Evolutionary conservation across 2,797 vertebrate species (phyloP), one percentile per base, ranked within the genome.

Genomic region (Catostomus latipinnis): DNA sequence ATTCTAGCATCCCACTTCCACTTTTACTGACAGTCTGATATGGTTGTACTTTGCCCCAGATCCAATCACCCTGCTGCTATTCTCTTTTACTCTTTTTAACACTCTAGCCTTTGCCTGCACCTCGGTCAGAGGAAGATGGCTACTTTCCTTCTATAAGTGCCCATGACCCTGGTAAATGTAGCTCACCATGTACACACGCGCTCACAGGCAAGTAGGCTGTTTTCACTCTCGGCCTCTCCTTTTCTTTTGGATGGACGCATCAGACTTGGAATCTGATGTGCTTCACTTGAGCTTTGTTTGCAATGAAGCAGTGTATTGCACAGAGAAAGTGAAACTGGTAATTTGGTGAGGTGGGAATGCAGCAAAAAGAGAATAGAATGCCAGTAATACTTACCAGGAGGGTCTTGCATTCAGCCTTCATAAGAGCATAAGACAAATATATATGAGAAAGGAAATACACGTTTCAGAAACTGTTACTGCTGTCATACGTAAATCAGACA

Each of bases 11-110:
- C 61, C 56, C 10, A 54, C 54, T 73, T 60, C 70, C 54, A 57
- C 71, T 65, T 49, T 65, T 62, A 63, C 69, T 63, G 43, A 70
- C 52, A 50, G 62, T 52, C 75, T 80, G 71, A 66, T 67, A 63
- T 68, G 54, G 67, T 81, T 84, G 69, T 53, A 48, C 63, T 22
- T 73, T 57, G 49, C 34, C 46, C 56, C 48, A 76, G 71, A 81
- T 84, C 80, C 60, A 81, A 63, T 74, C 80, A 75, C 50, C 74
- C 78, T 50, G 46, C 67, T 72, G 56, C 71, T 82, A 53, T 82
- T 77, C 22, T 49, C 71, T 69, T 43, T 71, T 22, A 58, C 56
- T 46, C 71, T 70, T 52, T 53, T 18, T 70, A 52, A 54, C 71
- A 45, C 71, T 71, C 63, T 50, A 60, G 71, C 61, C 18, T 58